Conservation (phyloP, 2,113 vertebrate species). For the Rhombomys opimus region DNA sequence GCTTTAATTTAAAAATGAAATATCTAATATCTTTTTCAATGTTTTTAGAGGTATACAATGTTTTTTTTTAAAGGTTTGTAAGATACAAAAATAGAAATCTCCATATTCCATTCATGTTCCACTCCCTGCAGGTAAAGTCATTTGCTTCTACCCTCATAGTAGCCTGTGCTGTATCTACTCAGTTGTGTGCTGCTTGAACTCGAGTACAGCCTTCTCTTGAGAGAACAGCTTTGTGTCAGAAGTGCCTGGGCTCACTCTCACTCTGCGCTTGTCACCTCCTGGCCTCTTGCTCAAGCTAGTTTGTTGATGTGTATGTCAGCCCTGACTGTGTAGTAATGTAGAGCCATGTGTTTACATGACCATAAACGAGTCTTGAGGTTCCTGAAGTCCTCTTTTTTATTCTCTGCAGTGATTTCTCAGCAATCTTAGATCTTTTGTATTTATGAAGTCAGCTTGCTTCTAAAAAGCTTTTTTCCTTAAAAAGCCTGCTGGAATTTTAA, state of each 20-base stretch:
- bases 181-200: background rate
- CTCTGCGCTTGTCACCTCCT: background rate
- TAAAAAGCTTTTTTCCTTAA: background rate
- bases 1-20: conserved; percentile 12
- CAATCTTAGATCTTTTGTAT: background rate
- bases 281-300: background rate
- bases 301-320: background rate
- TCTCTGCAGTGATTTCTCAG: background rate
- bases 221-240: background rate
- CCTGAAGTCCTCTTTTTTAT: too few relatives aligned
- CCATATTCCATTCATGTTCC: background rate
- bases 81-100: background rate
- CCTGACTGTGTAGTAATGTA: background rate
- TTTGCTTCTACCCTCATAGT: background rate
- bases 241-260: background rate
- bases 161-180: background rate
- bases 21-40: background rate
- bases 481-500: background rate
- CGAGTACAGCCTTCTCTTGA: background rate
- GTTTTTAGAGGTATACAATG: conserved; percentile 12
- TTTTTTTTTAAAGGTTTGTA: background rate
- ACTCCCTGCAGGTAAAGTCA: background rate
- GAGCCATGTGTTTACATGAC: background rate
- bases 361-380: background rate
- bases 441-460: background rate